Evolutionary conservation across 2,888 invertebrate species (phyloP), one percentile per base, ranked within the genome.

Genomic region (Hypselothyrea guttata): DNA sequence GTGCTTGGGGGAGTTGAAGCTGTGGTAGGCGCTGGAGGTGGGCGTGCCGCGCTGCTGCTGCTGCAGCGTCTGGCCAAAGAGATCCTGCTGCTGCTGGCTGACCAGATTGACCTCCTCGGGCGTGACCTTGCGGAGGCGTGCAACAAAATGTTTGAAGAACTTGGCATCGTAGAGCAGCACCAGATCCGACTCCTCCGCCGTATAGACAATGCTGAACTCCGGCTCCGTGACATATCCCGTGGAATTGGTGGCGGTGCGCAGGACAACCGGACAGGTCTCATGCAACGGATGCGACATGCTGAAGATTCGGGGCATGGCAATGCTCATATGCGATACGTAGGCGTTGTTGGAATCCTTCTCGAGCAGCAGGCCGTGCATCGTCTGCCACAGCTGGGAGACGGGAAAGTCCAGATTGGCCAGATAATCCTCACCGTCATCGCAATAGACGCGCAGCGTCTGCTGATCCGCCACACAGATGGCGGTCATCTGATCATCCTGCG

Each of bases 201-300:
- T 94, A 86, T 94, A 97, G 44, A 97, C 93, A 5, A 97, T 93
- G 87, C 88, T 90, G 44, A 89, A 88, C 55, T 93, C 92, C 0
- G 91, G 91, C 75, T 93, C 94, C n/a, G 92, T 93, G 60, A 94
- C 91, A 73, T 93, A 92, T 51, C 92, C 92, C 0, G 93, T 87
- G 0, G 91, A 91, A 53, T 91, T 91, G 0, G 90, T 90, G 60
- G 93, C 91, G 11, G 94, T 93, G 85, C 94, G 94, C 62, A 94
- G 91, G 5, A 96, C 90, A 30, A 98, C 93, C 0, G 98, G 98
- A 52, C 95, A 94, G 18, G 97, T 94, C 90, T 98, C 98, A 88
- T 98, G 96, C 48, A 98, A 90, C 0, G 98, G 98, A 91, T 98
- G 97, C 0, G 94, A 92, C 56, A 98, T 90, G 7, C 97, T 96